phyloP scores from a whole-genome alignment of 2,113 vertebrate genomes.

The Cavia aperea region DNA sequence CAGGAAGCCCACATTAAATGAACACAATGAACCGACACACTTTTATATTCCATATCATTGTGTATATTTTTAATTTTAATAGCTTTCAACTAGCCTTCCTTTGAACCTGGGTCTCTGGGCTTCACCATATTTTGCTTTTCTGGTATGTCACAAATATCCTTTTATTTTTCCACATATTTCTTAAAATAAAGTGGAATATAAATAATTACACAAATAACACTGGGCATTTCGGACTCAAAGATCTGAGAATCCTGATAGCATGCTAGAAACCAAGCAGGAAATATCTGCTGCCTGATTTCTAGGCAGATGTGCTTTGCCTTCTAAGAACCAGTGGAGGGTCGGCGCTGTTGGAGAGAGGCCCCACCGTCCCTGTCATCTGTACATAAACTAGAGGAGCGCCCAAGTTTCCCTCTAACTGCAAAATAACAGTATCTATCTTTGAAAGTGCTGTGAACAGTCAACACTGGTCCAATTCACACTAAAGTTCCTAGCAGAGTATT shows the following conservation, averaged over 20 bases:
- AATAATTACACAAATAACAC: not conserved
- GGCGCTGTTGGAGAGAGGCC: not conserved
- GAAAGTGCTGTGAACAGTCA: not conserved
- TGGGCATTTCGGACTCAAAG: not conserved
- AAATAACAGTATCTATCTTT: not conserved
- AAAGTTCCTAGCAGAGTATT: not conserved
- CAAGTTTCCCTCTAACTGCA: not conserved
- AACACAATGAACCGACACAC: not conserved
- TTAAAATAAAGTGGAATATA: slow-evolving; percentile 14
- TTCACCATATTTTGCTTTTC: not conserved
- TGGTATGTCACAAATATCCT: not conserved
- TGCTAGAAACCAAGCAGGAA: not conserved
- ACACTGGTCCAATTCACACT: not conserved
- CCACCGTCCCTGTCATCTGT: not conserved
- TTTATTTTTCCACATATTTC: not conserved
- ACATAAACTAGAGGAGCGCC: not conserved
- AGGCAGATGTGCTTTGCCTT: not conserved
- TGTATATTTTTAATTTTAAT: not conserved
- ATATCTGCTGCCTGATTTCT: not conserved
- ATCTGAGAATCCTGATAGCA: not conserved
- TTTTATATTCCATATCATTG: not conserved
- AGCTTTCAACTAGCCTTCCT: not conserved
- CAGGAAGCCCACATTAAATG: slow-evolving; percentile 9
- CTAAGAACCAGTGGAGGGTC: not conserved
- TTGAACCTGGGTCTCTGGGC: not conserved